Evolutionary conservation across 2,113 vertebrate species (phyloP).

Genomic region (Baryphthengus martii): DNA sequence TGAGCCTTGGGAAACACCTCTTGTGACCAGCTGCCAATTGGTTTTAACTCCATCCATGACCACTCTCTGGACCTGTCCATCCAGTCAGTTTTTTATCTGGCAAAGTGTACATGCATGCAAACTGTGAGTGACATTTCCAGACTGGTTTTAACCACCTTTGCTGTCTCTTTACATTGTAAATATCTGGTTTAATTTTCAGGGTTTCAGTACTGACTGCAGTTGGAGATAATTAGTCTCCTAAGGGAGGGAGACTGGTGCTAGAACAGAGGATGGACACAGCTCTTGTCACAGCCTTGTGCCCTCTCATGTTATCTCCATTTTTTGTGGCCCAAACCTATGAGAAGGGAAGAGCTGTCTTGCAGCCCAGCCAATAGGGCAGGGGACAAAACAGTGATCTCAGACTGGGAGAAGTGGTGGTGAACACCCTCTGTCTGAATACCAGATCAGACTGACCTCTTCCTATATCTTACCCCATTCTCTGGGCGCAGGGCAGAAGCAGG

Average conservation of each 20-base stretch:
- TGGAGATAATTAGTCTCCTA: neutral
- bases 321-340: neutral
- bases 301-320: rapidly evolving
- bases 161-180: neutral
- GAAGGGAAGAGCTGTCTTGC: neutral
- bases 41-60: no score
- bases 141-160: neutral
- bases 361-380: rapidly evolving
- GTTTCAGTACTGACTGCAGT: neutral
- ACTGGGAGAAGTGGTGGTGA: neutral
- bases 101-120: no score
- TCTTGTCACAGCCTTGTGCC: neutral
- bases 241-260: neutral
- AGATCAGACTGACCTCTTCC: neutral
- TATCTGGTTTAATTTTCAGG: neutral
- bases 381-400: neutral
- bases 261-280: neutral
- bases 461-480: neutral
- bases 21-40: no score
- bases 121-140: neutral
- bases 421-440: neutral
- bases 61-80: no score
- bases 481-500: neutral
- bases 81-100: no score
- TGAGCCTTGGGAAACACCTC: no score